Percentiles rank a stretch among this genome's conserved stretches.
Evolutionary conservation across 92 coral and sea anemone species (phyloP).

Genomic region (Bergia sp.): DNA sequence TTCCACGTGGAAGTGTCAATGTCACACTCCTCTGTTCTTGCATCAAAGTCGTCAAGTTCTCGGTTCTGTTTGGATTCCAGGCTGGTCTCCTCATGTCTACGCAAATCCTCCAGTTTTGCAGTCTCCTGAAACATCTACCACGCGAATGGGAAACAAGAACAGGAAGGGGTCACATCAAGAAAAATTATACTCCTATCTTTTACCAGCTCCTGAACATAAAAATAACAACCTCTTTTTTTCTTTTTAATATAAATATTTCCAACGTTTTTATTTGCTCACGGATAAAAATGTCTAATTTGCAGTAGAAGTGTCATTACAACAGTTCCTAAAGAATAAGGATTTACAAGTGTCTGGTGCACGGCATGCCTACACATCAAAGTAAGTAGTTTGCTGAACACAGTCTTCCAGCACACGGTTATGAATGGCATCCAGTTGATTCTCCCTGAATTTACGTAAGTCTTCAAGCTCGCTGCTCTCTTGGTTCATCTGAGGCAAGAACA

Average conservation of each 20-base stretch:
- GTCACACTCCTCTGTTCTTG: constrained; percentile 35
- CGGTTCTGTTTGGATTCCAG: constrained; percentile 46
- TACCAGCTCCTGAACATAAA: constrained; percentile 28
- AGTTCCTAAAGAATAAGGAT: constrained; percentile 10
- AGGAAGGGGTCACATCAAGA: constrained; percentile 35
- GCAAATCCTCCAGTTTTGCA: constrained; percentile 37
- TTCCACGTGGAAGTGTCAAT: constrained; percentile 42
- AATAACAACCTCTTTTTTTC: constrained; percentile 1
- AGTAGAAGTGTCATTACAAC: background rate
- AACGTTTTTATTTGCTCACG: background rate
- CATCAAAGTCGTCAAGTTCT: constrained; percentile 41
- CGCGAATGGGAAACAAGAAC: constrained; percentile 45
- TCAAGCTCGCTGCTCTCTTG: constrained; percentile 39
- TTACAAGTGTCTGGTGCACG: constrained; percentile 5
- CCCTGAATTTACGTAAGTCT: constrained; percentile 40
- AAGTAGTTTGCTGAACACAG: constrained; percentile 34
- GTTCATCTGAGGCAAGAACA: constrained; percentile 51
- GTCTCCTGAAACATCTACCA: constrained; percentile 48
- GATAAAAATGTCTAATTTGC: constrained; percentile 8
- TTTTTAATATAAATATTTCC: constrained; percentile 35
- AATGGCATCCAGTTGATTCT: constrained; percentile 41
- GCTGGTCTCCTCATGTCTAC: constrained; percentile 41
- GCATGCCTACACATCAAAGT: constrained; percentile 44
- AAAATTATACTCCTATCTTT: background rate
- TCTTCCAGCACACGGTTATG: constrained; percentile 52